Evolutionary conservation across 2,113 vertebrate genomes (phyloP).

Genomic region (Tylochromis polylepis): DNA sequence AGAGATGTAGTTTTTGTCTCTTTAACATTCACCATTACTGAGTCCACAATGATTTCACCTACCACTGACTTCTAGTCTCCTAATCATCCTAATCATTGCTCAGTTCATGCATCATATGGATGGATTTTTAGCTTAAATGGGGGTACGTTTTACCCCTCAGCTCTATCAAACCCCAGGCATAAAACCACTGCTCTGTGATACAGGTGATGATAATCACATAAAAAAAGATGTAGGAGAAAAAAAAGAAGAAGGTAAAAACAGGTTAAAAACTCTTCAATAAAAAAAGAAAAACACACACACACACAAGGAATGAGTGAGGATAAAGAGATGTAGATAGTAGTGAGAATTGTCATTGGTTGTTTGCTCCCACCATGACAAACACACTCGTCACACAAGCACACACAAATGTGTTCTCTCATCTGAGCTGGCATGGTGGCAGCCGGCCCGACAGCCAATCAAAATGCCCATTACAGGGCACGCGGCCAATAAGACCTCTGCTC

Average conservation of each 20-base stretch:
- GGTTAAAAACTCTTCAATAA: neutral
- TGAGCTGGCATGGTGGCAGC: slow-evolving; percentile 36
- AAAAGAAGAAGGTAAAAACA: neutral
- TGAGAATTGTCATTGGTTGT: neutral
- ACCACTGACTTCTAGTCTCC: neutral
- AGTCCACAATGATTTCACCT: neutral
- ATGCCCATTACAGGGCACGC: slow-evolving; percentile 9
- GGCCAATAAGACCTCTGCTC: slow-evolving; percentile 59
- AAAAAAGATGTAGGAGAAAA: neutral
- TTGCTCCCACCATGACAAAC: neutral
- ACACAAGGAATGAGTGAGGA: neutral
- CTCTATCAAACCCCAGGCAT: neutral
- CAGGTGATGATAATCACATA: neutral
- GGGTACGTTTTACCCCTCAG: neutral
- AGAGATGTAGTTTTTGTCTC: neutral
- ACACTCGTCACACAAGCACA: neutral
- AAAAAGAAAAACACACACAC: no score
- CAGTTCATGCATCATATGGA: no score
- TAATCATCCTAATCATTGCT: neutral
- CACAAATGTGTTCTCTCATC: slow-evolving; percentile 11
- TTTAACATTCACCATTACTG: neutral
- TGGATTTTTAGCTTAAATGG: neutral
- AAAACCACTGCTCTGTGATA: neutral
- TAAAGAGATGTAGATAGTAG: neutral
- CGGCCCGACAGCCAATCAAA: slow-evolving; percentile 53